Percentiles rank a stretch among this genome's conserved stretches.
Evolutionary conservation across 2,888 invertebrate genomes (phyloP).

Genomic region (Metopia argyrocephala): DNA sequence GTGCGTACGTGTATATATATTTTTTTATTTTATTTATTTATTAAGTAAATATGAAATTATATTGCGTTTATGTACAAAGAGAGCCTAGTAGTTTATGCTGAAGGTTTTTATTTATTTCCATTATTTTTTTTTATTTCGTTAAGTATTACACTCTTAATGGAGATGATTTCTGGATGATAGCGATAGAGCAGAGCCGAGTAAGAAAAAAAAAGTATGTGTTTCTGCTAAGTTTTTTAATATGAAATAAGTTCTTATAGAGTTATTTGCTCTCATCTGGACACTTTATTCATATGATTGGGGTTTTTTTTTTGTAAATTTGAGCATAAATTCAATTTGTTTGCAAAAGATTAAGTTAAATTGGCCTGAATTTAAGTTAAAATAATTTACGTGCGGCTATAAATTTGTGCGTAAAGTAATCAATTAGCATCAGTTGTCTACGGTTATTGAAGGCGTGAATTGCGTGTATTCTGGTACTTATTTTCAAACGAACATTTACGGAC

Average conservation of each 20-base stretch:
- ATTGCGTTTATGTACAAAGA: slow-evolving; percentile 31
- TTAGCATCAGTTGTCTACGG: slow-evolving; percentile 71
- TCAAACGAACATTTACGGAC: neutral
- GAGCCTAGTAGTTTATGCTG: slow-evolving; percentile 1
- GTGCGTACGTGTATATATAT: too few relatives aligned
- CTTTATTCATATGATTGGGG: slow-evolving; percentile 28
- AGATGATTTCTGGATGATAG: neutral
- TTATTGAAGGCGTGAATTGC: slow-evolving; percentile 38
- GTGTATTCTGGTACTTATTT: slow-evolving; percentile 41
- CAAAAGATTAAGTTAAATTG: slow-evolving; percentile 42
- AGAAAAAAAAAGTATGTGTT: neutral
- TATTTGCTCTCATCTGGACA: slow-evolving; percentile 31
- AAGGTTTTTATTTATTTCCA: neutral
- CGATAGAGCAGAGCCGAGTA: neutral
- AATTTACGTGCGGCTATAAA: slow-evolving; percentile 69
- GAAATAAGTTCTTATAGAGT: slow-evolving; percentile 20
- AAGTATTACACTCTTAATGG: neutral
- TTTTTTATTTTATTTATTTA: slow-evolving; percentile 53
- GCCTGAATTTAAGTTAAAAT: slow-evolving; percentile 41
- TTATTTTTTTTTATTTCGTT: neutral
- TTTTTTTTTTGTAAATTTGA: slow-evolving; percentile 16
- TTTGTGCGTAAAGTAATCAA: slow-evolving; percentile 70
- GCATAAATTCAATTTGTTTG: neutral
- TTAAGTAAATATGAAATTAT: slow-evolving; percentile 55
- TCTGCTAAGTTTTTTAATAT: slow-evolving; percentile 5